phyloP scores from a whole-genome alignment of 2,113 vertebrate genomes.

The Tychaedon coryphoeus region DNA sequence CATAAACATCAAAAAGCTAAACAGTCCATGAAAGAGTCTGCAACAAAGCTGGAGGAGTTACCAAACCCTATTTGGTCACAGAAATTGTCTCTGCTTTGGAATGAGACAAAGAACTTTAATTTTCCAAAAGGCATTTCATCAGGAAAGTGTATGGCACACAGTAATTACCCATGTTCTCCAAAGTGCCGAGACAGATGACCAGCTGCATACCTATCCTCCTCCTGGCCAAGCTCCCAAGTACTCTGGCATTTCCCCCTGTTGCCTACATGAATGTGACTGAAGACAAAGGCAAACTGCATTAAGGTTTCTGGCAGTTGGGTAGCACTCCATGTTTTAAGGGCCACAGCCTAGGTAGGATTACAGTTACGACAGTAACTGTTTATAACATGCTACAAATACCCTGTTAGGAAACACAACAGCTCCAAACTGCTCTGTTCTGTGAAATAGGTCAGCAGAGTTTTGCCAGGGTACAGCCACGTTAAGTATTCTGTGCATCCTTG shows the following conservation, averaged over 20 bases:
- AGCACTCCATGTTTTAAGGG: neutral
- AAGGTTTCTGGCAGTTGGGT: conserved; percentile 23
- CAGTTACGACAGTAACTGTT: conserved; percentile 23
- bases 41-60: neutral
- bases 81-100: neutral
- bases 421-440: neutral
- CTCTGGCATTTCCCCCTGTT: conserved; percentile 28
- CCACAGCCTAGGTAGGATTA: neutral
- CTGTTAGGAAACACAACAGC: conserved; percentile 18
- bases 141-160: neutral
- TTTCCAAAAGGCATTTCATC: conserved; percentile 45
- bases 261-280: neutral
- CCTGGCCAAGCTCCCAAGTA: conserved; percentile 44
- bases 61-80: conserved; percentile 15
- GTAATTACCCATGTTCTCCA: conserved; percentile 17
- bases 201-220: conserved; percentile 54
- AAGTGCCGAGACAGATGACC: neutral
- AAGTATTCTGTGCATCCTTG: neutral
- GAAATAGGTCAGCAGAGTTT: neutral
- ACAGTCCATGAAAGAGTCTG: neutral
- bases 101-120: neutral
- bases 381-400: conserved; percentile 42
- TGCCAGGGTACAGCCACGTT: neutral
- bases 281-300: conserved; percentile 34
- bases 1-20: conserved; percentile 7